These are phyloP conservation scores for Perithous albicinctus DNA, from an alignment of 2,888 invertebrate species.

Conservation along the genomic window DNA sequence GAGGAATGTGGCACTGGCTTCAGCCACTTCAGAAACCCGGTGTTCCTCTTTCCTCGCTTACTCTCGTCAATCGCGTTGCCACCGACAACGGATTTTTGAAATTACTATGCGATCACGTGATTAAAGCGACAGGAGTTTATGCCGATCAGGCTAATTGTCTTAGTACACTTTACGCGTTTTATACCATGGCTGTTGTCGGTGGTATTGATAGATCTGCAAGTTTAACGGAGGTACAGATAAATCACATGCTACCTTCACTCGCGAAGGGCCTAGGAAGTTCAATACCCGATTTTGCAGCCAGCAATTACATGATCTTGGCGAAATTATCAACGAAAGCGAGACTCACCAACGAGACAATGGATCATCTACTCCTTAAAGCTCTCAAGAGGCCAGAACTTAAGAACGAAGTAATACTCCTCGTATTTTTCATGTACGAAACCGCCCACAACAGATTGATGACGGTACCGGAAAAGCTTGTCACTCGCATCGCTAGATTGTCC, in stretches of 20 bases:
- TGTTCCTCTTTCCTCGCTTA: conserved; percentile 89
- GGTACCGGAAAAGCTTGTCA: conserved; percentile 86
- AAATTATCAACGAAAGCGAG: conserved; percentile 89
- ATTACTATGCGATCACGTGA: conserved; percentile 87
- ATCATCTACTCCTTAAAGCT: conserved; percentile 87
- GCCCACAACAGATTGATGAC: conserved; percentile 86
- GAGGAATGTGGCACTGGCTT: conserved; percentile 92
- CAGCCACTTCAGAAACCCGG: conserved; percentile 90
- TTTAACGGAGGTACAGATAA: conserved; percentile 88
- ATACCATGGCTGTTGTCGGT: conserved; percentile 91
- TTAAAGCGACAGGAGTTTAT: conserved; percentile 87
- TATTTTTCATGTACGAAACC: conserved; percentile 90
- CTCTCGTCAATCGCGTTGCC: conserved; percentile 90
- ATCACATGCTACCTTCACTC: conserved; percentile 90
- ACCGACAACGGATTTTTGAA: conserved; percentile 88
- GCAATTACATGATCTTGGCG: conserved; percentile 90
- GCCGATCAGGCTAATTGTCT: conserved; percentile 87
- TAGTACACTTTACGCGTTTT: conserved; percentile 92
- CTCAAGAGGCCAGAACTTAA: conserved; percentile 86
- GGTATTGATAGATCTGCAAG: conserved; percentile 87
- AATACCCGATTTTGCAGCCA: conserved; percentile 90
- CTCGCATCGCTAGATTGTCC: conserved; percentile 84
- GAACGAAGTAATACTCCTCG: conserved; percentile 88
- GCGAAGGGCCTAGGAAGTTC: conserved; percentile 89
- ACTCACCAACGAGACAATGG: conserved; percentile 86